These are phyloP conservation scores for Mylabris phalerata DNA, from an alignment of 1,140 invertebrate species.

Conservation along the genomic window DNA sequence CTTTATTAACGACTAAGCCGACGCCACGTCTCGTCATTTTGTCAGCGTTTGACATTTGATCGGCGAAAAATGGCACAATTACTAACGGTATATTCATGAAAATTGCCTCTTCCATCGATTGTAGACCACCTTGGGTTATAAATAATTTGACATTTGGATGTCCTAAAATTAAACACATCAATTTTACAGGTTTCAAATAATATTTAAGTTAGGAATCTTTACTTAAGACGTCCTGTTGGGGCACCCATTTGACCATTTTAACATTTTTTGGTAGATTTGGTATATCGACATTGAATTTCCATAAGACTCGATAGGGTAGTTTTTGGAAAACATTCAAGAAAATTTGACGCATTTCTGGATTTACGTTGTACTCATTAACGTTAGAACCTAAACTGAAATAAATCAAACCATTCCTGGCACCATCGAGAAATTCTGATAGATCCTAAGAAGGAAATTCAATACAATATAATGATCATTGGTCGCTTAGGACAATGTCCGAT, in stretches of 20 bases:
- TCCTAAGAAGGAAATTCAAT: slow-evolving; percentile 37
- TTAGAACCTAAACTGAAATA: slow-evolving; percentile 51
- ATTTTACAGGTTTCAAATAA: no score
- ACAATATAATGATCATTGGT: background rate
- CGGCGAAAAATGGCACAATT: no score
- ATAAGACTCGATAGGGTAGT: slow-evolving; percentile 41
- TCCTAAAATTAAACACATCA: no score
- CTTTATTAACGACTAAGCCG: no score
- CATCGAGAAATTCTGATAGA: slow-evolving; percentile 42
- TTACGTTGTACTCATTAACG: slow-evolving; percentile 34
- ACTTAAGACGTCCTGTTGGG: slow-evolving; percentile 48
- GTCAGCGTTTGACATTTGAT: no score
- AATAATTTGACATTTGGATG: no score
- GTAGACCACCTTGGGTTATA: no score
- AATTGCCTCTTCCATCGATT: no score
- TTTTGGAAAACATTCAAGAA: slow-evolving; percentile 35
- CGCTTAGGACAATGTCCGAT: no score
- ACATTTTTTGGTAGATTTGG: slow-evolving; percentile 40
- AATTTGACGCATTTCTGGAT: slow-evolving; percentile 13
- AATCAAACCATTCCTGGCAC: slow-evolving; percentile 45
- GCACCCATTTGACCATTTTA: slow-evolving; percentile 44
- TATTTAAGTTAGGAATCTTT: slow-evolving; percentile 9
- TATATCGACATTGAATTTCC: slow-evolving; percentile 42
- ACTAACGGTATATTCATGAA: no score
- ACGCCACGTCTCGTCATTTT: no score